Evolutionary conservation across 2,888 invertebrate species (phyloP).

Genomic region (Heteromyza rotundicornis): DNA sequence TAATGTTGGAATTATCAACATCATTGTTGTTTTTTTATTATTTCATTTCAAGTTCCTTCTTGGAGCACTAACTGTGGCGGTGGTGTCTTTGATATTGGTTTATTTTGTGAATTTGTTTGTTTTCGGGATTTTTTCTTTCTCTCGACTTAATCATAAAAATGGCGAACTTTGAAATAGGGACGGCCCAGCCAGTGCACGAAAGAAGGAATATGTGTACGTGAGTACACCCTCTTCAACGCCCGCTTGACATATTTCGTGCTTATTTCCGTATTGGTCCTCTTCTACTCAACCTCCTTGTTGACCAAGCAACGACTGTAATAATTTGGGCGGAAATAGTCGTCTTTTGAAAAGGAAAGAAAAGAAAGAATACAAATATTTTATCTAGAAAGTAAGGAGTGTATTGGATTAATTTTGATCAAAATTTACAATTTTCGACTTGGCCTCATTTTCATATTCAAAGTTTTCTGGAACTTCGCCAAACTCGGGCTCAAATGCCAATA

Average conservation of each 20-base stretch:
- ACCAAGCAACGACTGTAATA: not conserved
- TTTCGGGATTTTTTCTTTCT: not conserved
- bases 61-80: not conserved
- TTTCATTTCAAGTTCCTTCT: not conserved
- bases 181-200: too few relatives aligned
- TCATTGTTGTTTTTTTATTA: not conserved
- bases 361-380: too few relatives aligned
- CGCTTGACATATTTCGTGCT: slow-evolving; percentile 16
- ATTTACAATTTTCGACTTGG: too few relatives aligned
- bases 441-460: too few relatives aligned
- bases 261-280: not conserved
- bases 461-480: too few relatives aligned
- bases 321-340: not conserved
- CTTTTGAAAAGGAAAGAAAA: too few relatives aligned
- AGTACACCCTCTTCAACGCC: not conserved
- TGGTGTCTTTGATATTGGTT: not conserved
- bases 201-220: too few relatives aligned
- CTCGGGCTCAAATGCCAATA: too few relatives aligned
- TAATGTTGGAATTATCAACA: not conserved
- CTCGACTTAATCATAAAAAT: not conserved
- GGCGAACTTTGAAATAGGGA: not conserved
- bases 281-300: not conserved
- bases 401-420: too few relatives aligned
- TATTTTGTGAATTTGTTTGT: not conserved
- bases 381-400: too few relatives aligned